A percentile compares a stretch with the other conserved stretches of the same genome.
Conservation (phyloP, 2,113 vertebrate genomes). For the Oncorhynchus keta region DNA sequence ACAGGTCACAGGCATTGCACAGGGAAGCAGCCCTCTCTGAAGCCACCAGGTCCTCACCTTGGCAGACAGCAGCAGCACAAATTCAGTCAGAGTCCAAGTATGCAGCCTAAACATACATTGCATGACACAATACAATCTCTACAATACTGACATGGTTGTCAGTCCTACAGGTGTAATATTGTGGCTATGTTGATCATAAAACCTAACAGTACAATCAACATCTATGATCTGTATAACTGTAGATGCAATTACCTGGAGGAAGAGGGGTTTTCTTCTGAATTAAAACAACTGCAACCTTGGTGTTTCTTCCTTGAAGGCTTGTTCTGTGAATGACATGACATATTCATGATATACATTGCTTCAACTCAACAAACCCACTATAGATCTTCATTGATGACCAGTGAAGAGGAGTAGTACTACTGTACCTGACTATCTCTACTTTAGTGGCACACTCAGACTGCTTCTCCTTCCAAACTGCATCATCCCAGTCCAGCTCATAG, state of each 20-base stretch:
- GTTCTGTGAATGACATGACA: conserved; percentile 74
- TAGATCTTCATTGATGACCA: background rate
- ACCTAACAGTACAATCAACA: background rate
- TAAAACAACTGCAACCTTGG: conserved; percentile 95
- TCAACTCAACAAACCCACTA: background rate
- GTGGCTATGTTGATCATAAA: background rate
- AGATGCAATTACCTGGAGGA: conserved; percentile 83
- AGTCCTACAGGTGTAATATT: too few relatives aligned
- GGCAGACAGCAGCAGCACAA: conserved; percentile 17
- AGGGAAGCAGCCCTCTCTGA: conserved; percentile 82
- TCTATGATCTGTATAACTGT: background rate
- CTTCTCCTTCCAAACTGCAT: conserved; percentile 96
- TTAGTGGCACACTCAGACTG: conserved; percentile 94
- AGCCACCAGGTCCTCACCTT: conserved; percentile 86
- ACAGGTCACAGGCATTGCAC: conserved; percentile 92
- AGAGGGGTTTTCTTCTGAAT: conserved; percentile 98
- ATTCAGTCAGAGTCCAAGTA: too few relatives aligned
- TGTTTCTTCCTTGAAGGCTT: conserved; percentile 96
- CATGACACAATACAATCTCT: too few relatives aligned
- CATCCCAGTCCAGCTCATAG: conserved; percentile 86
- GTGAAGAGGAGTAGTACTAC: background rate
- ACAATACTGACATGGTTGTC: too few relatives aligned
- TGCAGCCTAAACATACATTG: too few relatives aligned
- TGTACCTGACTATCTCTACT: conserved; percentile 95
- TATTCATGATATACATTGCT: background rate